Evolutionary conservation across 2,113 vertebrate genomes (phyloP).

Genomic region (Willisornis vidua): DNA sequence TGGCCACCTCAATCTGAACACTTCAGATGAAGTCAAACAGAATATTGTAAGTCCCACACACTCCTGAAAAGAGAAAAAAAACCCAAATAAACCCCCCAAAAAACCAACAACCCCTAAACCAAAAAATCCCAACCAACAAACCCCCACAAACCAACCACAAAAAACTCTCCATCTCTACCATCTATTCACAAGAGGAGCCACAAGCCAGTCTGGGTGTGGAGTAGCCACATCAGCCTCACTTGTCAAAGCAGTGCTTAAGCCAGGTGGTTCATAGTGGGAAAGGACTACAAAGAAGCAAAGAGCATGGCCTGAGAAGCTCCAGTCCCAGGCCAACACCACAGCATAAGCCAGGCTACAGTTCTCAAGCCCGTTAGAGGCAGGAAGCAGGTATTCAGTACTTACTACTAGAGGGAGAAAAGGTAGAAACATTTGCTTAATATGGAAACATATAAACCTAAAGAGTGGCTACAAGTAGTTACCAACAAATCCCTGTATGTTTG

Average conservation of each 20-base stretch:
- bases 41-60: neutral
- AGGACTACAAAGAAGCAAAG: neutral
- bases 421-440: neutral
- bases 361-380: neutral
- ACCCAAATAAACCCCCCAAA: fast-evolving
- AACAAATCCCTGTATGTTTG: fast-evolving
- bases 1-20: neutral
- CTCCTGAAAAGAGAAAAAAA: neutral
- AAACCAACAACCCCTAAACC: neutral
- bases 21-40: neutral
- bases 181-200: neutral
- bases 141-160: neutral
- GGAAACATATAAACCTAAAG: neutral
- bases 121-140: neutral
- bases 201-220: neutral
- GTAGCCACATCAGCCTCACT: neutral
- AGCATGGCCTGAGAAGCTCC: neutral
- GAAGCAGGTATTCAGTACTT: neutral
- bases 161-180: fast-evolving
- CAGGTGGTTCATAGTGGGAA: neutral
- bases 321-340: neutral
- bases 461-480: fast-evolving
- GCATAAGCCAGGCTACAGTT: neutral
- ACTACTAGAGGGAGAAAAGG: neutral
- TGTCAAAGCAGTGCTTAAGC: neutral